Percentiles rank a stretch among this genome's conserved stretches.
These are phyloP conservation scores for Pheosia gnoma DNA, from an alignment of 2,888 invertebrate species.

Conservation along the genomic window DNA sequence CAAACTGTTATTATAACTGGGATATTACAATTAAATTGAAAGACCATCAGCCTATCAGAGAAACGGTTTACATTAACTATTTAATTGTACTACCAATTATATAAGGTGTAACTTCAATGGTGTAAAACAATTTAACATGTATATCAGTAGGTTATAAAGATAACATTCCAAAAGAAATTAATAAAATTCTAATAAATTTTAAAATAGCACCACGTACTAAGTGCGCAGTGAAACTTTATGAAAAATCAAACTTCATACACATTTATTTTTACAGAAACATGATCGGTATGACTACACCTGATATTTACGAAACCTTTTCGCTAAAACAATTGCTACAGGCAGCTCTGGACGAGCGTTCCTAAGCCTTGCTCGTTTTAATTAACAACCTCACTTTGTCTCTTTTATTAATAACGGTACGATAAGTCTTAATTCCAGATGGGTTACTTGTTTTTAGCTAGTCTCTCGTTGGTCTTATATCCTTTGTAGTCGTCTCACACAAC, in stretches of 20 bases:
- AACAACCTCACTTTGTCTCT: slow-evolving; percentile 58
- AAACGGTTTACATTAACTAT: slow-evolving; percentile 14
- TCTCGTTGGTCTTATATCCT: not conserved
- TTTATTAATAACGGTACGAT: slow-evolving; percentile 43
- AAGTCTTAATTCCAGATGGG: slow-evolving; percentile 35
- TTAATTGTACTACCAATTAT: slow-evolving; percentile 27
- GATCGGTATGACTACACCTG: too few relatives aligned
- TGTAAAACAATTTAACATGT: too few relatives aligned
- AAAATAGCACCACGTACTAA: too few relatives aligned
- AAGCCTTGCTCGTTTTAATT: slow-evolving; percentile 47
- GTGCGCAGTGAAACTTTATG: too few relatives aligned
- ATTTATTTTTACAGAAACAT: too few relatives aligned
- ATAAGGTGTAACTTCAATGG: not conserved
- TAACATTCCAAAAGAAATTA: too few relatives aligned
- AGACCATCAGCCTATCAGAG: slow-evolving; percentile 18
- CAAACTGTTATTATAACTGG: slow-evolving; percentile 4
- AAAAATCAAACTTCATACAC: too few relatives aligned
- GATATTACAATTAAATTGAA: slow-evolving; percentile 22
- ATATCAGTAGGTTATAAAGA: too few relatives aligned
- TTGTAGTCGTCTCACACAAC: not conserved
- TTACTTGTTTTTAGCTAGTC: slow-evolving; percentile 18
- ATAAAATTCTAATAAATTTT: too few relatives aligned
- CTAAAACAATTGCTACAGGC: slow-evolving; percentile 21
- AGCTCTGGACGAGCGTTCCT: slow-evolving; percentile 19
- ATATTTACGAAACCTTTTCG: slow-evolving; percentile 16